Evolutionary conservation across 2,113 vertebrate species (phyloP), one percentile per base, ranked within the genome.

Genomic region (Anolis sagrei): DNA sequence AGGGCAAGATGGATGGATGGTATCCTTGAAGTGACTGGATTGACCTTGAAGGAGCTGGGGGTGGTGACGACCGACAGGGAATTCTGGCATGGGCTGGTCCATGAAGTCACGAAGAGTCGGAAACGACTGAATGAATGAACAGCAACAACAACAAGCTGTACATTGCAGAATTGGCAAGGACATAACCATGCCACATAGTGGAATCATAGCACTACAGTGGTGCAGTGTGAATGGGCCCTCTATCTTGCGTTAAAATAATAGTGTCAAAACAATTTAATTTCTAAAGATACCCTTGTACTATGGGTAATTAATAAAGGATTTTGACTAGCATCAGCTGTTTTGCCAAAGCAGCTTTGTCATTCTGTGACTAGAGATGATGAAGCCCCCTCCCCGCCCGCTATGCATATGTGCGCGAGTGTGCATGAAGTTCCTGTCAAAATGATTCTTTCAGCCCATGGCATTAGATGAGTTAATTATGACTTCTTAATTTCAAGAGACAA

Each of bases 401-500:
- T 72, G 91, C 87, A 91, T 86, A 87, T 87, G 6, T 73, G 51
- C 44, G 76, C 68, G 91, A 87, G 91, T 87, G 87, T 87, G 86
- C 73, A 64, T 27, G 73, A 76, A 92, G 64, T 29, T 49, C 48
- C 14, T 92, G 94, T 95, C 94, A 95, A 94, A 93, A 92, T 44
- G 87, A 93, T 94, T 93, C 85, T 64, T 82, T 95, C 92, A 93
- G 93, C 94, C 89, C 3, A 51, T 87, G 87, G 93, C 87, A 0
- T 58, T 90, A 94, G 93, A 92, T 90, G 76, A 48, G 21, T 94
- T 93, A 94, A 94, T 94, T 94, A 94, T 81, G 73, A 25, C 92
- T 94, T 90, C 92, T 90, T 95, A 94, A 95, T 95, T 95, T 94
- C 89, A 93, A 92, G 92, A 94, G 94, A 93, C 93, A 94, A 94